phyloP scores from a whole-genome alignment of 2,797 vertebrate genomes.

The Acanthopagrus latus region DNA sequence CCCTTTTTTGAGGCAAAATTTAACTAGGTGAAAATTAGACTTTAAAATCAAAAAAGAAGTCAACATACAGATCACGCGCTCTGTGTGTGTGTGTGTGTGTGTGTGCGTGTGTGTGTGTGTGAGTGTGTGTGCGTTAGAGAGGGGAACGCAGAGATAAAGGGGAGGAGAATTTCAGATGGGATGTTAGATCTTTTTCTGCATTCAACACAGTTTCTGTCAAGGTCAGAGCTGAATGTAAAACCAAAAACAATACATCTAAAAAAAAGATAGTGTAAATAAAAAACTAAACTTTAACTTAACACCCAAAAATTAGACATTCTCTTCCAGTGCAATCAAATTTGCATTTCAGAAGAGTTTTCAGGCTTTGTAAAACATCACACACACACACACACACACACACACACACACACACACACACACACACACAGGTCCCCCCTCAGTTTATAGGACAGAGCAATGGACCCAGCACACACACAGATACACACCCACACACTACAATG shows the following conservation, averaged over 20 bases:
- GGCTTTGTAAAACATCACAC: not conserved
- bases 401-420: not conserved
- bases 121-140: not conserved
- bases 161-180: slow-evolving; percentile 1
- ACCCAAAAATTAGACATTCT: not conserved
- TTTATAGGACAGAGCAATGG: slow-evolving; percentile 30
- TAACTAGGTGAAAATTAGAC: slow-evolving; percentile 77
- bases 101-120: slow-evolving; percentile 5
- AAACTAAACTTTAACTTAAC: not conserved
- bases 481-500: slow-evolving; percentile 39
- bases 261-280: not conserved
- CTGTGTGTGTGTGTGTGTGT: slow-evolving; percentile 16
- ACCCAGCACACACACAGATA: slow-evolving; percentile 12
- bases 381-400: not conserved
- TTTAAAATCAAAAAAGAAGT: slow-evolving; percentile 67
- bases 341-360: not conserved
- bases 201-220: not conserved
- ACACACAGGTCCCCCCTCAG: not conserved
- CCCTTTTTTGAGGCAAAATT: slow-evolving; percentile 73
- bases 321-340: not conserved
- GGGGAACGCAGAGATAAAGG: slow-evolving; percentile 17
- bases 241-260: not conserved
- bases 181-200: not conserved
- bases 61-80: slow-evolving; percentile 3
- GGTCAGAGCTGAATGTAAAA: slow-evolving; percentile 29